Percentiles rank a stretch among this genome's conserved stretches.
These are phyloP conservation scores for Charaxes varanes DNA, from an alignment of 1,140 invertebrate species.

Conservation along the genomic window DNA sequence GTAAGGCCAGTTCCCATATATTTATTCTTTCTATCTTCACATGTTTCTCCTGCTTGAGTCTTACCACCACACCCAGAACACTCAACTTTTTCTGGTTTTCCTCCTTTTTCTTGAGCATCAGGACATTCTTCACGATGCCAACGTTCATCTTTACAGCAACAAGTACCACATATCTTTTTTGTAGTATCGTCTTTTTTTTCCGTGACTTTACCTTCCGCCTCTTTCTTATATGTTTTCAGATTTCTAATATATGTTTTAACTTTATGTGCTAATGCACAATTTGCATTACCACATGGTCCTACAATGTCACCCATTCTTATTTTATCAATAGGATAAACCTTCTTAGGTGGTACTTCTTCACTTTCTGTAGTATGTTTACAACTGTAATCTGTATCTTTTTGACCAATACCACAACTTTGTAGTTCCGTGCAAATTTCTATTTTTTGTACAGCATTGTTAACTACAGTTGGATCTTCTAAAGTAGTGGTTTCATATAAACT, in stretches of 20 bases:
- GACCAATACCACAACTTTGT: constrained; percentile 43
- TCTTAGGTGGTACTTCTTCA: constrained; percentile 21
- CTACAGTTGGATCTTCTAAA: constrained; percentile 51
- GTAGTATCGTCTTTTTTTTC: constrained; percentile 30
- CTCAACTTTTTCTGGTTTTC: constrained; percentile 22
- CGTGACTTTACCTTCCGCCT: constrained; percentile 29
- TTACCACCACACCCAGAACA: constrained; percentile 51
- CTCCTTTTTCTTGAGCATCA: constrained; percentile 20
- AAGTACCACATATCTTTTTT: constrained; percentile 54
- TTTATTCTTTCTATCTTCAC: constrained; percentile 44
- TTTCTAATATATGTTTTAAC: constrained; percentile 58
- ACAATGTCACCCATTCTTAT: constrained; percentile 63
- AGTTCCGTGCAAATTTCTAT: constrained; percentile 60
- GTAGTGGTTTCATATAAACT: constrained; percentile 61
- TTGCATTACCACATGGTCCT: constrained; percentile 61
- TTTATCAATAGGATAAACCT: constrained; percentile 52
- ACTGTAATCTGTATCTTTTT: constrained; percentile 19
- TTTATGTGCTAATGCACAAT: constrained; percentile 59
- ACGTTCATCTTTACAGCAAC: constrained; percentile 58
- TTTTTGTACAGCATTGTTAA: constrained; percentile 35
- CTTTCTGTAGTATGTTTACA: constrained; percentile 31
- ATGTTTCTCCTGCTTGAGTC: constrained; percentile 38
- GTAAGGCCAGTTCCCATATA: constrained; percentile 36
- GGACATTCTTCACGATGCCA: constrained; percentile 55
- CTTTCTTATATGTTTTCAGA: constrained; percentile 51